These are phyloP conservation scores for Lateolabrax maculatus DNA, from an alignment of 2,797 vertebrate species.

Conservation along the genomic window DNA sequence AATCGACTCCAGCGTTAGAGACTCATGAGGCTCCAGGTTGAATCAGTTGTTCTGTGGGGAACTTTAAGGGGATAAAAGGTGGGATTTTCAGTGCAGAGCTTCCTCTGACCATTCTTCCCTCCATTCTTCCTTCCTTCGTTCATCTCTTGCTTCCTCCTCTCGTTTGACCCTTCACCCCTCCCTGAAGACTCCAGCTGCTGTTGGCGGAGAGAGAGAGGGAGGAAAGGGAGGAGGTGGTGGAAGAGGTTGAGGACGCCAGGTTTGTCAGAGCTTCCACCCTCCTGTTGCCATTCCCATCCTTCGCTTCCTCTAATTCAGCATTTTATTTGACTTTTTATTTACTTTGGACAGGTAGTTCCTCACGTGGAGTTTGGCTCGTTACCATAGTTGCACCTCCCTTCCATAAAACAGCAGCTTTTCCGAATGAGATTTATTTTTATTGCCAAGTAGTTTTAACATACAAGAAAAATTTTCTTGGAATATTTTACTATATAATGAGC, in stretches of 20 bases:
- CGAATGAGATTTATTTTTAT: too few species aligned
- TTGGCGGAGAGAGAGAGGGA: conserved; percentile 96
- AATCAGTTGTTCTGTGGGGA: background rate
- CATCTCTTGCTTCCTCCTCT: conserved; percentile 85
- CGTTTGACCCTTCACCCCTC: conserved; percentile 89
- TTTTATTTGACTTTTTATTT: conserved; percentile 83
- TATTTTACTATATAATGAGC: conserved; percentile 1
- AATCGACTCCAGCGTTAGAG: background rate
- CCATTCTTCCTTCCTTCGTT: conserved; percentile 87
- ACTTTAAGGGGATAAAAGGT: background rate
- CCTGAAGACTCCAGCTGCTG: conserved; percentile 96
- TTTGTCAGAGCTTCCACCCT: conserved; percentile 86
- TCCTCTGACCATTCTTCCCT: conserved; percentile 89
- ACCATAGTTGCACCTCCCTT: conserved; percentile 25
- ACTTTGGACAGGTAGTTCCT: conserved; percentile 82
- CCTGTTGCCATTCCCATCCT: conserved; percentile 57
- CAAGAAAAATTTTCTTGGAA: too few species aligned
- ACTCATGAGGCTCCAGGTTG: conserved; percentile 5
- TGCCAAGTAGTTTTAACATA: too few species aligned
- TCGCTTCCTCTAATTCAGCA: conserved; percentile 49
- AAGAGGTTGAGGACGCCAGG: conserved; percentile 96
- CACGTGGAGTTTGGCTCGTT: conserved; percentile 64
- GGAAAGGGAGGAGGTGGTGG: conserved; percentile 82
- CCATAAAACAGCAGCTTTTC: conserved; percentile 11
- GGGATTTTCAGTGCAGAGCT: conserved; percentile 47